Conservation (phyloP, 2,797 vertebrate genomes). For the Thamnophis elegans region DNA sequence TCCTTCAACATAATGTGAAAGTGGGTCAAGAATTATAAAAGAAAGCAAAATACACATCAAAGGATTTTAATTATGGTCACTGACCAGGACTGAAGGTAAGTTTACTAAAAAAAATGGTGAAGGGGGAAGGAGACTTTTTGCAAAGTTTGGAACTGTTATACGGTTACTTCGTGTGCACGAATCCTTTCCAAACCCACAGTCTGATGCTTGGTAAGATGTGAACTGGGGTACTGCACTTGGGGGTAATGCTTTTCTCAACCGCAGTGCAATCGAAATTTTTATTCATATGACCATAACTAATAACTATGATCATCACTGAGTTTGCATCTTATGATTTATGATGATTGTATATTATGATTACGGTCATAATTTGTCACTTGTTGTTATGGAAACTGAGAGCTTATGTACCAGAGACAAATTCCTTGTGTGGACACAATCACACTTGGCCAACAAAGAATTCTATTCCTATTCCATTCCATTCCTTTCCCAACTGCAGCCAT, state of each 20-base stretch:
- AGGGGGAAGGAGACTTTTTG: not conserved
- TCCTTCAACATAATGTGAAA: not conserved
- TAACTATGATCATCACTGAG: too few species aligned
- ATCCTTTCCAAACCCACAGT: not conserved
- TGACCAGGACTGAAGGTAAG: not conserved
- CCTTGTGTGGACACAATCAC: too few species aligned
- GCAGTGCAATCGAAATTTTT: not conserved
- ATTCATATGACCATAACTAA: not conserved
- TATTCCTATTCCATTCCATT: too few species aligned
- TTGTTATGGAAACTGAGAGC: too few species aligned
- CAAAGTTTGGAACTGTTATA: not conserved
- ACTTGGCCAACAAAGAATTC: too few species aligned
- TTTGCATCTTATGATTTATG: too few species aligned
- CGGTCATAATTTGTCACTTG: too few species aligned
- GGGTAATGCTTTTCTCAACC: not conserved
- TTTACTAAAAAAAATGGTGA: not conserved
- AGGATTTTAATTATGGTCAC: not conserved
- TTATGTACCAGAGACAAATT: too few species aligned
- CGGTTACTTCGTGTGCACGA: not conserved
- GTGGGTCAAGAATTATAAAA: not conserved
- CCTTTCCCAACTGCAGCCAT: not conserved
- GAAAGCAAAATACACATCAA: not conserved
- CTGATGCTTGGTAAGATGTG: not conserved
- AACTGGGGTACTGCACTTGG: not conserved
- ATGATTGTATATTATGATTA: too few species aligned